Conservation (phyloP, 2,797 vertebrate species). For the Hyperoplus immaculatus region DNA sequence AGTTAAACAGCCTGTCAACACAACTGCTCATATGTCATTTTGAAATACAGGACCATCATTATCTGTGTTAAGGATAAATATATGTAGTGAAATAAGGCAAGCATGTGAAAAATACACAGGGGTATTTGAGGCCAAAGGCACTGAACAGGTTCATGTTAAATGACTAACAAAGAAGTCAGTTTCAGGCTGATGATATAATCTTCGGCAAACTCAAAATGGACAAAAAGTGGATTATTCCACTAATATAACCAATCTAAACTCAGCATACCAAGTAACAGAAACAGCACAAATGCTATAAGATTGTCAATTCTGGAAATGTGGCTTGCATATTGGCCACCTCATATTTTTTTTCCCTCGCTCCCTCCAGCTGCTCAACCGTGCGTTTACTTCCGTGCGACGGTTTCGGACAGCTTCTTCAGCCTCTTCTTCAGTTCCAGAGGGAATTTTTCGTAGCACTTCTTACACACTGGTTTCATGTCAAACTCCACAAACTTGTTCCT, state of each 20-base stretch:
- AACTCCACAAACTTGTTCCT: slow-evolving; percentile 99
- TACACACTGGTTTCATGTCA: slow-evolving; percentile 99
- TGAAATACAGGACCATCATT: slow-evolving; percentile 48
- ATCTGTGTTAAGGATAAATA: slow-evolving; percentile 30
- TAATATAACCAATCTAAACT: slow-evolving; percentile 26
- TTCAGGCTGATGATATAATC: slow-evolving; percentile 36
- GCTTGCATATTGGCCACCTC: slow-evolving; percentile 2
- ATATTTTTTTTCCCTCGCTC: not conserved
- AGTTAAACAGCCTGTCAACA: slow-evolving; percentile 11
- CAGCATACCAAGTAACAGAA: slow-evolving; percentile 21
- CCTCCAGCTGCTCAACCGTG: not conserved
- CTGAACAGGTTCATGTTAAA: slow-evolving; percentile 31
- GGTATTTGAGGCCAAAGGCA: slow-evolving; percentile 57
- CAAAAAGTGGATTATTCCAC: slow-evolving; percentile 14
- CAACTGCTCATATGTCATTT: slow-evolving; percentile 17
- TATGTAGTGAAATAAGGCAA: slow-evolving; percentile 58
- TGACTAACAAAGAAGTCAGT: slow-evolving; percentile 21
- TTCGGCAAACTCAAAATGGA: slow-evolving; percentile 14
- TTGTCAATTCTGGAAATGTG: slow-evolving; percentile 34
- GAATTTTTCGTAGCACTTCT: slow-evolving; percentile 99
- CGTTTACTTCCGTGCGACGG: slow-evolving; percentile 92
- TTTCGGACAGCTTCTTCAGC: slow-evolving; percentile 97
- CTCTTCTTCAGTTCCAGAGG: slow-evolving; percentile 99
- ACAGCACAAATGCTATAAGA: slow-evolving; percentile 33
- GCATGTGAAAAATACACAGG: slow-evolving; percentile 52